Evolutionary conservation across 2,113 vertebrate genomes (phyloP), one percentile per base, ranked within the genome.

Genomic region (Notarius lentiginosus): DNA sequence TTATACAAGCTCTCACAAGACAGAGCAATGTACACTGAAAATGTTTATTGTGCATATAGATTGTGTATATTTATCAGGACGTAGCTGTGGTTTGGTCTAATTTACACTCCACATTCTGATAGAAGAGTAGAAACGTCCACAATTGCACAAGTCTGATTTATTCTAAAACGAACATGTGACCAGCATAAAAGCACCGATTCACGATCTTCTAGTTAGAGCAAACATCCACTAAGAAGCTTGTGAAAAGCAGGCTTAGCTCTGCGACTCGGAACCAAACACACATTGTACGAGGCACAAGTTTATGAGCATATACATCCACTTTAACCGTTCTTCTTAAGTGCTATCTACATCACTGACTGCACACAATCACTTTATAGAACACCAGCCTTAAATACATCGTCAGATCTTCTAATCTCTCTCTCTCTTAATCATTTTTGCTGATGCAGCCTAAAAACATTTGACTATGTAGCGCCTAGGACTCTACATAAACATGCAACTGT

Each of bases 11-110:
- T 49, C 80, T 60, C 18, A 72, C 53, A 24, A 22, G 18, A 41
- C 15, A 1, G 17, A 7, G 70, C 47, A 12, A 51, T 53, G 73
- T 79, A 80, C 86, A 82, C 55, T 61, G 61, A 84, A 84, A 88
- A 83, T 87, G 18, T 94, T 94, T 92, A 94, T 94, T 93, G 91
- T 91, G 79, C 89, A 89, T 86, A 90, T 91, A 91, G 76, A 85
- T 65, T 73, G 92, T 88, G 79, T 83, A 83, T 87, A 76, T 73
- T 87, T 41, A 70, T 76, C 34, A 90, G 91, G 85, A 90, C 92
- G 89, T 79, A 1, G 84, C 89, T 53, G 80, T 90, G 88, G 90
- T 89, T 82, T 86, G 73, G 85, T 88, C 91, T 92, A 88, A 88
- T 87, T 88, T 60, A 89, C 91, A 93, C 89, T 88, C 92, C 88